Evolutionary conservation across 2,113 vertebrate species (phyloP).

Genomic region (Morone saxatilis): DNA sequence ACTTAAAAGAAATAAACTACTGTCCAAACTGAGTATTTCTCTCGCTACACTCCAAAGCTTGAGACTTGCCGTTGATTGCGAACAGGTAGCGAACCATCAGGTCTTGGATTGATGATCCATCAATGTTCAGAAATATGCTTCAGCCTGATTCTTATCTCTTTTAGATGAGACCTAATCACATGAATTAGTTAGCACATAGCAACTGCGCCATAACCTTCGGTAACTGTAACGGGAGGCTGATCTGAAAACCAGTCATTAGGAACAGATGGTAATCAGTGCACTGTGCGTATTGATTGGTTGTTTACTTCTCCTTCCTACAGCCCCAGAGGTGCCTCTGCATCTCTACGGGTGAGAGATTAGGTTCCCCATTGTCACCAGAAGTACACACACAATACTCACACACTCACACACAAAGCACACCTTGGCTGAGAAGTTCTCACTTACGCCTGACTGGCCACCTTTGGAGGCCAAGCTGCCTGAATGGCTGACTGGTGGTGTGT

Average conservation of each 20-base stretch:
- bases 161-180: neutral
- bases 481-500: constrained; percentile 37
- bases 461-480: constrained; percentile 30
- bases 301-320: constrained; percentile 62
- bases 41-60: neutral
- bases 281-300: constrained; percentile 64
- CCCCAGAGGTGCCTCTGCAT: constrained; percentile 58
- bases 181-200: neutral
- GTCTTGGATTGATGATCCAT: neutral
- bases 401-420: constrained; percentile 40
- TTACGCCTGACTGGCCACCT: constrained; percentile 39
- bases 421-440: constrained; percentile 48
- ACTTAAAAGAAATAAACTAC: neutral
- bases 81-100: neutral
- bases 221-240: constrained; percentile 23
- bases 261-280: constrained; percentile 53
- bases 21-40: no score
- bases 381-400: constrained; percentile 31
- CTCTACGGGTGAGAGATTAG: constrained; percentile 69
- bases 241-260: constrained; percentile 31
- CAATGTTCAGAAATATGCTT: neutral
- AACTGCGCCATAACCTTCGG: neutral
- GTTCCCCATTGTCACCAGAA: constrained; percentile 70
- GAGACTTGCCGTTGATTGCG: neutral
- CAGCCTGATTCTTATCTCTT: neutral